Conservation (phyloP, 2,797 vertebrate species). For the Liparis tanakae region DNA sequence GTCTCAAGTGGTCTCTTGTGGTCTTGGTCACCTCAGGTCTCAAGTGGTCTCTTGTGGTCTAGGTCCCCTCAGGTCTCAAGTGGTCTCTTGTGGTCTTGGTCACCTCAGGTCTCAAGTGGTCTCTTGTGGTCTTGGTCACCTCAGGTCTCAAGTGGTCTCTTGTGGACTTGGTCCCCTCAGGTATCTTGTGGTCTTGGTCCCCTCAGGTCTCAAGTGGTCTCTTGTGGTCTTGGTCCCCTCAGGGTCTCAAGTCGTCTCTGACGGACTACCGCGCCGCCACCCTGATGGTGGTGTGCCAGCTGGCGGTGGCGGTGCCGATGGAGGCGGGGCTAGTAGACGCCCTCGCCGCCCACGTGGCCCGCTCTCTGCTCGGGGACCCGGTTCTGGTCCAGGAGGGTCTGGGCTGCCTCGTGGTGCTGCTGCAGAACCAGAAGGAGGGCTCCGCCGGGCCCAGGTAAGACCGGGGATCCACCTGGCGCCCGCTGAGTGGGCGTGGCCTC, state of each 20-base stretch:
- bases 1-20: conserved; percentile 96
- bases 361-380: conserved; percentile 82
- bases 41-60: conserved; percentile 82
- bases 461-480: neutral
- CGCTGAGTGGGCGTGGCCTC: neutral
- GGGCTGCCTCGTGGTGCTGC: conserved; percentile 88
- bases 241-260: conserved; percentile 90
- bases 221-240: no score
- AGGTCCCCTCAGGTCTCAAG: conserved; percentile 42
- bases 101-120: no score
- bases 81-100: no score
- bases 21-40: conserved; percentile 77
- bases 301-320: conserved; percentile 91
- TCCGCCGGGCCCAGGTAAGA: conserved; percentile 88
- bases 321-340: conserved; percentile 85
- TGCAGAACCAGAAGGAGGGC: conserved; percentile 91
- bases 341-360: conserved; percentile 86
- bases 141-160: no score
- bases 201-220: no score
- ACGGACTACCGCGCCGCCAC: conserved; percentile 92
- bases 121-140: neutral
- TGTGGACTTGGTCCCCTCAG: no score
- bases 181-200: no score
- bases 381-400: conserved; percentile 86
- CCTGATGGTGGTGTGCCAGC: conserved; percentile 94